Conservation (phyloP, 2,797 vertebrate species). For the Rallus crepitans region DNA sequence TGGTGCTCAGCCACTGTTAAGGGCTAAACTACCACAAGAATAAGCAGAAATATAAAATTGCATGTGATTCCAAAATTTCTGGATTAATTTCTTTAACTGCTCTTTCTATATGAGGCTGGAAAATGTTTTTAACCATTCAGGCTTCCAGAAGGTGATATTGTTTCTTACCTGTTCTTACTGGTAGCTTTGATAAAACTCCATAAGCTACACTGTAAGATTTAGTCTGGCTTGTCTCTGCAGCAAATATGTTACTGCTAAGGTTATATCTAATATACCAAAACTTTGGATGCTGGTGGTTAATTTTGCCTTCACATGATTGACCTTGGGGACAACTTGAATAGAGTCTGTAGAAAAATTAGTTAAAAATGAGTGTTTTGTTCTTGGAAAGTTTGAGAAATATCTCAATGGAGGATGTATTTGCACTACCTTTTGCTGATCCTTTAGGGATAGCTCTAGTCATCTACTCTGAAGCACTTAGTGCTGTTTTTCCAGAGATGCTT, state of each 20-base stretch:
- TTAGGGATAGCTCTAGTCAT: neutral
- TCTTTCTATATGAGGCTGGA: neutral
- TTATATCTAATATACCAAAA: neutral
- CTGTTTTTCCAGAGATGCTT: neutral
- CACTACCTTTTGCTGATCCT: neutral
- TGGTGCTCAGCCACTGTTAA: too few relatives aligned
- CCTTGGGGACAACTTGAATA: neutral
- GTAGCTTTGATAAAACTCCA: neutral
- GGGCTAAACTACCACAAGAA: too few relatives aligned
- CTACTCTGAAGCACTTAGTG: rapidly evolving
- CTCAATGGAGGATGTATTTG: neutral
- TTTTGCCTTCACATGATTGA: neutral
- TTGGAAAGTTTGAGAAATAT: neutral
- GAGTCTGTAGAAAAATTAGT: neutral
- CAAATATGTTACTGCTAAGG: neutral
- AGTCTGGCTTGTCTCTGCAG: neutral
- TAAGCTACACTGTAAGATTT: neutral
- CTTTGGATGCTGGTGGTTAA: neutral
- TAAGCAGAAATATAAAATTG: neutral
- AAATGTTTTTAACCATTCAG: neutral
- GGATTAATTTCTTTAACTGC: neutral
- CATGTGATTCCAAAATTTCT: neutral
- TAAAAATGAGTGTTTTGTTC: neutral
- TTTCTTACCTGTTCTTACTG: neutral
- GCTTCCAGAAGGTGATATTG: neutral